These are phyloP conservation scores for Ecdyonurus torrentis DNA, from an alignment of 2,888 invertebrate species.

Conservation along the genomic window DNA sequence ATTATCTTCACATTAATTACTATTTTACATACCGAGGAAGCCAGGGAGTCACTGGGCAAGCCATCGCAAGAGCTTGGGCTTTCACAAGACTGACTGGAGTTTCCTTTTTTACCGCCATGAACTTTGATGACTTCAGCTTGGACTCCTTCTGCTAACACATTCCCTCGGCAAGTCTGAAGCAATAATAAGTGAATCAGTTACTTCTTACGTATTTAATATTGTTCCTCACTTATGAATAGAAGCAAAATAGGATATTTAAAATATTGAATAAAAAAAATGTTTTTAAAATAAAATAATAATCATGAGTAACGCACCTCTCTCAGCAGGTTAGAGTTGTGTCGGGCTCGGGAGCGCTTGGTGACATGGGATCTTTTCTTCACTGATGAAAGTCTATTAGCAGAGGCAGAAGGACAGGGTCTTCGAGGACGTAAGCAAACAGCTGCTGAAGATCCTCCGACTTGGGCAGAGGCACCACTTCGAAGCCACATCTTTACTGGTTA, in stretches of 20 bases:
- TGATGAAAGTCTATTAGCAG: background rate
- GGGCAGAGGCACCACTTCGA: background rate
- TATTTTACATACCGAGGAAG: background rate
- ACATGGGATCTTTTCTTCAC: background rate
- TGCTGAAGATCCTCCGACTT: background rate
- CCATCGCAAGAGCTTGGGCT: background rate
- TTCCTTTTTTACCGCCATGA: background rate
- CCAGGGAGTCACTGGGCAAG: background rate
- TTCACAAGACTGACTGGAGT: background rate
- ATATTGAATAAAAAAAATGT: background rate
- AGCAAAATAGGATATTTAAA: background rate
- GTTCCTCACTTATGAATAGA: background rate
- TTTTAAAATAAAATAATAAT: background rate
- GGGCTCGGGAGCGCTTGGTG: background rate
- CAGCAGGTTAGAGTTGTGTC: conserved; percentile 1
- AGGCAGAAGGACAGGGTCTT: background rate
- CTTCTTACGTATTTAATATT: background rate
- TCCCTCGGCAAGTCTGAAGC: conserved; percentile 14
- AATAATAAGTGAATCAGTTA: too few species aligned
- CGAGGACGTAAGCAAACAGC: background rate
- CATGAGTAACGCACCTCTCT: background rate
- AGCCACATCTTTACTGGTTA: background rate
- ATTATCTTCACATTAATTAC: background rate
- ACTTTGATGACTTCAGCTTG: background rate
- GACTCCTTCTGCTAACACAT: conserved; percentile 9